These are phyloP conservation scores for Troides oblongomaculatus DNA, from an alignment of 2,888 invertebrate species.

Conservation along the genomic window DNA sequence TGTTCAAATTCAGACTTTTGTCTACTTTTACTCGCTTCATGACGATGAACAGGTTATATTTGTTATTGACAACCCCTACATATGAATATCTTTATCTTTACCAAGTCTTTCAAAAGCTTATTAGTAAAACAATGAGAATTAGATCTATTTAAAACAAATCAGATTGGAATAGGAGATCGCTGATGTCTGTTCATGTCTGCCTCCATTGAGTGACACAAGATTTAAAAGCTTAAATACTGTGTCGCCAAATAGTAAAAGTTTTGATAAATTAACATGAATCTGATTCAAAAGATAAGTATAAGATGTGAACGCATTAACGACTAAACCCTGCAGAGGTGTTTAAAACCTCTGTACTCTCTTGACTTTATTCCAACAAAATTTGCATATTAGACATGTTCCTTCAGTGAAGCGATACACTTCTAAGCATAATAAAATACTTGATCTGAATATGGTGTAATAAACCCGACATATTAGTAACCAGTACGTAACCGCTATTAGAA, in stretches of 20 bases:
- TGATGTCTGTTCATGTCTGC: neutral
- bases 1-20: neutral
- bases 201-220: neutral
- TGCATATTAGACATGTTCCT: constrained; percentile 22
- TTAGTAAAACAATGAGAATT: neutral
- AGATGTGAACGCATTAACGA: neutral
- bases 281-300: neutral
- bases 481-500: constrained; percentile 27
- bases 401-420: constrained; percentile 27
- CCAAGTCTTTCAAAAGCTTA: neutral
- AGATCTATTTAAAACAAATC: too few relatives aligned
- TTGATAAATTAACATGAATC: neutral
- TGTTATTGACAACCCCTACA: too few relatives aligned
- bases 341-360: constrained; percentile 7
- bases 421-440: constrained; percentile 22
- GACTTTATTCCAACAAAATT: constrained; percentile 25
- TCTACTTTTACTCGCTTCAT: neutral
- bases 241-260: neutral
- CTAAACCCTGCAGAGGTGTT: neutral
- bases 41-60: neutral
- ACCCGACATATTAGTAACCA: constrained; percentile 26
- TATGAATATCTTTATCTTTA: too few relatives aligned
- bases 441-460: constrained; percentile 26
- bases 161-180: neutral
- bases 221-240: neutral